Base-by-base conservation (phyloP, 2,113 vertebrate species). In the Muntiacus reevesi region DNA sequence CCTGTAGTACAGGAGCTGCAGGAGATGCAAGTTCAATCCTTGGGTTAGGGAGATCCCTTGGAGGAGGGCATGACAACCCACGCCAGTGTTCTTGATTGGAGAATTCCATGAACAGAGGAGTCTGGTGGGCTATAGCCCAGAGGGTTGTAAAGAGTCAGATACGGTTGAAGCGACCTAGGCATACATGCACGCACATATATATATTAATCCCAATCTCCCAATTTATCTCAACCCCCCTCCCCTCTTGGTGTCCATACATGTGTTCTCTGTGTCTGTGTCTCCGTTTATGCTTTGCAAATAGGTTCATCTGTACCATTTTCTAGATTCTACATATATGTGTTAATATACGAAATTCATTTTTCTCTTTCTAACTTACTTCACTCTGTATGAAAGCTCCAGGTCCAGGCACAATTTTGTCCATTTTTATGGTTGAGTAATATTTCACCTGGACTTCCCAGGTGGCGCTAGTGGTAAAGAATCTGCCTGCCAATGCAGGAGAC, bases 111-210 rank as follows among this genome's bases (percentile, higher is more conserved):
- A 27, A 43, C 12, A 76, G 71, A 76, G 23, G 71, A 43, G 71
- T 43, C 71, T 76, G 71, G 3, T 0, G 3, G 71, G 12, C 71
- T 43, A 27, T 7, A 76, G 19, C 43, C 40, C 71, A 76, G 36
- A 76, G 71, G 36, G 36, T 43, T 43, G 21, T 43, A 43, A 76
- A 43, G 71, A 76, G 12, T 76, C 40, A 43, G 36, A 76, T 43
- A 76, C 0, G 0, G 23, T 23, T 25, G 36, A 71, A 40, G n/a
- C 0, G 4, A 71, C n/a, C n/a, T 71, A 23, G n/a, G 67, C 19
- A 21, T 71, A 40, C 67, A 23, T 40, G 67, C 19, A 40, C 21
- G 5, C 19, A 71, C n/a, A 71, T 43, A 27, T 25, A 5, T 43
- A 14, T 43, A 23, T 76, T 36, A 76, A 76, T 43, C 23, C 36